These are phyloP conservation scores for Speoplatyrhinus poulsoni DNA, from an alignment of 2,113 vertebrate species.

Conservation along the genomic window DNA sequence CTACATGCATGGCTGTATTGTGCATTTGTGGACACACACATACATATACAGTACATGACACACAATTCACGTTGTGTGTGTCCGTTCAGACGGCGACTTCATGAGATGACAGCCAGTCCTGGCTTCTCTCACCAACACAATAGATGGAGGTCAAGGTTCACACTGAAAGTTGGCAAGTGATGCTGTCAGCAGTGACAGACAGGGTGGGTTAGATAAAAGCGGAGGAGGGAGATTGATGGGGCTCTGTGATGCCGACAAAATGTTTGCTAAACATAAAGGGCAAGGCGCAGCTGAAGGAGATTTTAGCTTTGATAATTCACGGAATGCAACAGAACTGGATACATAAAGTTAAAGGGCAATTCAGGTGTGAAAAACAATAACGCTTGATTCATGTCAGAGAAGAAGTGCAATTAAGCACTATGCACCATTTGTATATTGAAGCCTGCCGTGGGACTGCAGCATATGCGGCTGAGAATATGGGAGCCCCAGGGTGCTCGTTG, in stretches of 20 bases:
- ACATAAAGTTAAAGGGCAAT: not conserved
- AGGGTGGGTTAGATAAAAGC: conserved; percentile 52
- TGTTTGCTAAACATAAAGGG: conserved; percentile 25
- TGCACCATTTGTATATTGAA: conserved; percentile 46
- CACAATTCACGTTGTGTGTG: not conserved
- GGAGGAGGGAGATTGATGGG: conserved; percentile 50
- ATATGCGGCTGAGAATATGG: conserved; percentile 44
- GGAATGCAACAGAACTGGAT: not conserved
- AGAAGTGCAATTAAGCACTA: conserved; percentile 4
- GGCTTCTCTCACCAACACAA: conserved; percentile 60
- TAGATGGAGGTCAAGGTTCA: conserved; percentile 58
- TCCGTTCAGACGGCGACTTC: conserved; percentile 24
- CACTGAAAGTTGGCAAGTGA: conserved; percentile 57
- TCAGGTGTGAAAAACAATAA: not conserved
- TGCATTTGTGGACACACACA: not conserved
- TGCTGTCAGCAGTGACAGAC: conserved; percentile 48
- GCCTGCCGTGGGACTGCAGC: conserved; percentile 39
- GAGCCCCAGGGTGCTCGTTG: conserved; percentile 1
- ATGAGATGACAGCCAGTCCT: conserved; percentile 55
- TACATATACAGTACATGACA: too few relatives aligned
- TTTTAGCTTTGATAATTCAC: conserved; percentile 1
- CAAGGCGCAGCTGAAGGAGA: not conserved
- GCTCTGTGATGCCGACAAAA: conserved; percentile 25
- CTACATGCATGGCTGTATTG: conserved; percentile 4
- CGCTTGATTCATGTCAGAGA: not conserved